These are phyloP conservation scores for Psittacula derbiana DNA, from an alignment of 2,797 vertebrate species.

Conservation along the genomic window DNA sequence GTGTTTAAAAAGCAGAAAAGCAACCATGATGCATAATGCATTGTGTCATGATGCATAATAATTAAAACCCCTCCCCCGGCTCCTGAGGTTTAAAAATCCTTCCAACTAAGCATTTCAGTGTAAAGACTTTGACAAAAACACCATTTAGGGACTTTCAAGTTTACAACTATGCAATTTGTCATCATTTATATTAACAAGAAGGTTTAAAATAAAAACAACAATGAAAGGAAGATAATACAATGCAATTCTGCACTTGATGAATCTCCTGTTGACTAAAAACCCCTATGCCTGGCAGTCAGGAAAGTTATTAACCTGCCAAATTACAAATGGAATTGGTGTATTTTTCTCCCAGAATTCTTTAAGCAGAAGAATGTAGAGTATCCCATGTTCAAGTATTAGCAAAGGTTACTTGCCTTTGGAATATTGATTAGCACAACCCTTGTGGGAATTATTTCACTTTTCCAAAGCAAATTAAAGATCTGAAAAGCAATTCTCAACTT, in stretches of 20 bases:
- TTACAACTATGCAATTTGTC: conserved; percentile 92
- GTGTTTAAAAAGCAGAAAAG: conserved; percentile 73
- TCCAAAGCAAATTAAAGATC: conserved; percentile 70
- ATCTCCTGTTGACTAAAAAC: conserved; percentile 34
- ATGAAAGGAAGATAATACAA: neutral
- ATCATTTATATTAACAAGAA: conserved; percentile 88
- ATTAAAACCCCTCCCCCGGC: conserved; percentile 63
- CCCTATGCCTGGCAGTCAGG: neutral
- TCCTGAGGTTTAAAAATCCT: conserved; percentile 66
- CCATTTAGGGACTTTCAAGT: conserved; percentile 83
- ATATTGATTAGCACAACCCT: conserved; percentile 22
- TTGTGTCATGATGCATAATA: conserved; percentile 72
- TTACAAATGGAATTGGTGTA: neutral
- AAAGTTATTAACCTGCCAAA: conserved; percentile 36
- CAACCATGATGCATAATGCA: conserved; percentile 69
- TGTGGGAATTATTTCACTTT: conserved; percentile 61
- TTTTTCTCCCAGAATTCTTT: neutral
- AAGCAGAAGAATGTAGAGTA: neutral
- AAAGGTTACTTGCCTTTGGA: conserved; percentile 31
- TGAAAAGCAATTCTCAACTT: conserved; percentile 68
- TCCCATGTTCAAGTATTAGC: neutral
- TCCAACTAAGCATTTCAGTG: conserved; percentile 72
- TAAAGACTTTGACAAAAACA: conserved; percentile 77
- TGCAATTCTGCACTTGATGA: conserved; percentile 15
- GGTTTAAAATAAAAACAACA: conserved; percentile 46